A percentile compares a stretch with the other conserved stretches of the same genome.
These are phyloP conservation scores for Rhinichthys klamathensis DNA, from an alignment of 2,113 vertebrate species.

Conservation along the genomic window DNA sequence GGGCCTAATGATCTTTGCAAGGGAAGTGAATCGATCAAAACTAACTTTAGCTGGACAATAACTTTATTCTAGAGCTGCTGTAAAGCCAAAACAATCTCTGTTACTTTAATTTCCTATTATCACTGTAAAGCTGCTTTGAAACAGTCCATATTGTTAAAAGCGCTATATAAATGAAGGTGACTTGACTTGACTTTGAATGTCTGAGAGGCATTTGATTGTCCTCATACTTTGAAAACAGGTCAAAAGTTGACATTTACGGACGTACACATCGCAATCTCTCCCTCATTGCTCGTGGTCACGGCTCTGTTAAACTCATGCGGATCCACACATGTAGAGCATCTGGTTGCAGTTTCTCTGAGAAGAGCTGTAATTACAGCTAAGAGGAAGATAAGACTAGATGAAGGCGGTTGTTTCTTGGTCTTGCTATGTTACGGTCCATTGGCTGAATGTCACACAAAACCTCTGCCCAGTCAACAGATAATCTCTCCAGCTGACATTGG, in stretches of 20 bases:
- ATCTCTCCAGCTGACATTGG: background rate
- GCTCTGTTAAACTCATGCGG: background rate
- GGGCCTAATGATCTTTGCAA: no score
- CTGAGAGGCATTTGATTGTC: background rate
- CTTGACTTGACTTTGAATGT: background rate
- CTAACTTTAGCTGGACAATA: no score
- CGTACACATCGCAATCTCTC: background rate
- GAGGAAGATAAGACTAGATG: conserved; percentile 40
- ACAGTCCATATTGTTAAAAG: no score
- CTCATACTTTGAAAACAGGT: background rate
- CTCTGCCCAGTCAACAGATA: background rate
- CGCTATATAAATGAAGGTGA: no score
- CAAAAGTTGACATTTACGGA: background rate
- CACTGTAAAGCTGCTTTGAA: no score
- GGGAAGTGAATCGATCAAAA: no score
- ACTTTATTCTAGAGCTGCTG: no score
- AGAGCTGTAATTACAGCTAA: conserved; percentile 48
- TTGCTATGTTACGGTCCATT: background rate
- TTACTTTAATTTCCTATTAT: no score
- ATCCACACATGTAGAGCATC: conserved; percentile 35
- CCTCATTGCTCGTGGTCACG: background rate
- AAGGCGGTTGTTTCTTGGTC: conserved; percentile 15
- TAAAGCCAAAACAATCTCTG: no score
- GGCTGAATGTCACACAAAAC: conserved; percentile 7
- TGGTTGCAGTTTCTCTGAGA: conserved; percentile 45